Conservation (phyloP, 2,113 vertebrate species). For the Ondatra zibethicus region DNA sequence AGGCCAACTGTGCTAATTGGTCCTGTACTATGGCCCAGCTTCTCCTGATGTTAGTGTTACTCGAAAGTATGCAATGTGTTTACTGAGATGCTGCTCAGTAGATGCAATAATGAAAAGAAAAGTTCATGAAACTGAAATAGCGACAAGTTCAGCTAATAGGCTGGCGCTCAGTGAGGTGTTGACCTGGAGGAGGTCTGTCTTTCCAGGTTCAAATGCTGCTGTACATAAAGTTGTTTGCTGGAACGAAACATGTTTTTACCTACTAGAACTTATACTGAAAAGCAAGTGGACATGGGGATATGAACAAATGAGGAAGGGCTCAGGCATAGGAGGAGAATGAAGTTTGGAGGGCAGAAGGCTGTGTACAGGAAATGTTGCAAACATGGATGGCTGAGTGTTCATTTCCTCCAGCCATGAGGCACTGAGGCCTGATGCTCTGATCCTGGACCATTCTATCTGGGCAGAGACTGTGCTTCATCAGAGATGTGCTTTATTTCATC, state of each 20-base stretch:
- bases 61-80: background rate
- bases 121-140: background rate
- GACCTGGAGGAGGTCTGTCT: background rate
- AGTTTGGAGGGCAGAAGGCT: background rate
- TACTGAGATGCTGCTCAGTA: background rate
- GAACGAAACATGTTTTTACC: background rate
- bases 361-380: rapidly evolving
- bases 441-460: background rate
- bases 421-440: background rate
- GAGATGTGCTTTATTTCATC: background rate
- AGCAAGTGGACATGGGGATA: background rate
- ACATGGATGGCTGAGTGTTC: too few species aligned
- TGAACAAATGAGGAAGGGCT: background rate
- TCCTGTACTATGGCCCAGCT: background rate
- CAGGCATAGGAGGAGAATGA: background rate
- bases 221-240: background rate
- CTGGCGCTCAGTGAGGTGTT: background rate
- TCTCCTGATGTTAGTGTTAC: background rate
- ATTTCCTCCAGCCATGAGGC: background rate
- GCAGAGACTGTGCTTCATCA: background rate
- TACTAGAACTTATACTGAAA: background rate
- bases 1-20: background rate
- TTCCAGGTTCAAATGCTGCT: background rate
- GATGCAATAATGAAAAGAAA: background rate
- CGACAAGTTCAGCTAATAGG: background rate